Evolutionary conservation across 2,888 invertebrate species (phyloP).

Genomic region (Rhodophaea formosa): DNA sequence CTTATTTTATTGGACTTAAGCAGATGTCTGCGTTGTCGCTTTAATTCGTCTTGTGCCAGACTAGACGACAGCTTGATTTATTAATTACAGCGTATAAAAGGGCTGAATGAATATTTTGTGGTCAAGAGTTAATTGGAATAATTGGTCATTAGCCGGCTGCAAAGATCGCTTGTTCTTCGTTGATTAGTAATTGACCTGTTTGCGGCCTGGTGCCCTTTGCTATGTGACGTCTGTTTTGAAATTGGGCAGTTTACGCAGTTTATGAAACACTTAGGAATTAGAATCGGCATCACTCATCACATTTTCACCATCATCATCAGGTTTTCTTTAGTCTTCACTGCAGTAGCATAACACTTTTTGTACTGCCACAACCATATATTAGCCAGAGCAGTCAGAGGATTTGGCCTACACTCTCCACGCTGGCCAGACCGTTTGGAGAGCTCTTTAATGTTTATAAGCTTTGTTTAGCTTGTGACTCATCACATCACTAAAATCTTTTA

Average conservation of each 20-base stretch:
- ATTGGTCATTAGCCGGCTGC: conserved; percentile 67
- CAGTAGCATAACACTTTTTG: too few relatives aligned
- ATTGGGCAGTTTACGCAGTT: neutral
- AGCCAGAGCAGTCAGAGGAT: too few relatives aligned
- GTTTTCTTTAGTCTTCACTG: too few relatives aligned
- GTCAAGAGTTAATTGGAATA: conserved; percentile 68
- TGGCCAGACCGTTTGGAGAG: too few relatives aligned
- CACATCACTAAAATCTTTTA: too few relatives aligned
- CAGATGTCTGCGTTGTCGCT: neutral
- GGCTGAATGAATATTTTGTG: conserved; percentile 52
- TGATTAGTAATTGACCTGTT: conserved; percentile 73
- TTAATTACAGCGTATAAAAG: conserved; percentile 31
- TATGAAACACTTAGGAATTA: neutral
- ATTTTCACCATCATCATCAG: too few relatives aligned
- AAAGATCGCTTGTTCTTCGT: conserved; percentile 52
- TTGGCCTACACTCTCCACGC: too few relatives aligned
- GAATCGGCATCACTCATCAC: too few relatives aligned
- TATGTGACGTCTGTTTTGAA: neutral
- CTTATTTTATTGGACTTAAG: neutral
- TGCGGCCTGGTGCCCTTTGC: conserved; percentile 48
- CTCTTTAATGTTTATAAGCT: too few relatives aligned
- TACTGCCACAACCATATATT: too few relatives aligned
- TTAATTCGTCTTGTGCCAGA: conserved; percentile 6
- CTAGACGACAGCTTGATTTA: conserved; percentile 12
- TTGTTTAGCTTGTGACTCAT: too few relatives aligned